Evolutionary conservation across 30 jellyfish, hydroid and myxozoan genomes (phyloP).

Genomic region (Aurelia sp.): DNA sequence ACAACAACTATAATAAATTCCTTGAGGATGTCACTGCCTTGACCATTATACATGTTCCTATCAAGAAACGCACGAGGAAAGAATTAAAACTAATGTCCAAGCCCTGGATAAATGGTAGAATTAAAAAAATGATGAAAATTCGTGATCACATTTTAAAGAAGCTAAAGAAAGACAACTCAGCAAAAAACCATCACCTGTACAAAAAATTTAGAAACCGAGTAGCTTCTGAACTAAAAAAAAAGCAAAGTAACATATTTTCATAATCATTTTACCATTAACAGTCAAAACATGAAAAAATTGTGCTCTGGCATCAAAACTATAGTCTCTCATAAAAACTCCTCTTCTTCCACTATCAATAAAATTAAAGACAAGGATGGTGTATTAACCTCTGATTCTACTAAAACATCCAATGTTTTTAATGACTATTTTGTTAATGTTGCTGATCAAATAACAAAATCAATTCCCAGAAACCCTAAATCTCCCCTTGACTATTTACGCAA

Average conservation of each 20-base stretch:
- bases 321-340: neutral
- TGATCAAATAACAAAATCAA: neutral
- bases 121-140: neutral
- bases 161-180: conserved; percentile 16
- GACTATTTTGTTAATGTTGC: too few relatives aligned
- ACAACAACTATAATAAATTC: conserved; percentile 36
- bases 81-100: conserved; percentile 42
- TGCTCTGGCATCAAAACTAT: conserved; percentile 25
- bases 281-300: conserved; percentile 26
- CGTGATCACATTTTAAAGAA: conserved; percentile 8
- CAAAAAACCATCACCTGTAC: neutral
- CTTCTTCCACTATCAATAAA: too few relatives aligned
- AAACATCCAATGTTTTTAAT: too few relatives aligned
- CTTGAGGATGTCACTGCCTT: conserved; percentile 23
- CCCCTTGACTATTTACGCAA: too few relatives aligned
- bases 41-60: conserved; percentile 42
- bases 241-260: conserved; percentile 9
- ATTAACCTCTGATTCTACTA: too few relatives aligned
- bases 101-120: conserved; percentile 35
- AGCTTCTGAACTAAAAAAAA: too few relatives aligned
- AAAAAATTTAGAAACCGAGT: too few relatives aligned
- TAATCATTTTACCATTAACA: conserved; percentile 11
- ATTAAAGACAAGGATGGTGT: too few relatives aligned
- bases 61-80: conserved; percentile 31
- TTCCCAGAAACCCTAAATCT: neutral